Evolutionary conservation across 2,113 vertebrate species (phyloP).

Genomic region (Genyomyrus donnyi): DNA sequence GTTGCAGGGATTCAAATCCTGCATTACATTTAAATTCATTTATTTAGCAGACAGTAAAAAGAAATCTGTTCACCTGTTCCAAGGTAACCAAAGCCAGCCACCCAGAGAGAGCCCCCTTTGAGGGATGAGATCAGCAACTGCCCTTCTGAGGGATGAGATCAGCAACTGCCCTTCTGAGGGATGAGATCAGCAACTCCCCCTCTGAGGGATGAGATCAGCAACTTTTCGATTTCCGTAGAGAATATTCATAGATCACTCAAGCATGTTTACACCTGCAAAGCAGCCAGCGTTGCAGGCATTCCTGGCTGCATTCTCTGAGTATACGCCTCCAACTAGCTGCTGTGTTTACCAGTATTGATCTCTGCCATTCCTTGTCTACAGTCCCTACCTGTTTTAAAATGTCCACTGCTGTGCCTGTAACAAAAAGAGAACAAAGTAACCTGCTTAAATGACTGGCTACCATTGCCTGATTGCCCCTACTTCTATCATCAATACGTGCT

Average conservation of each 20-base stretch:
- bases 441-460: not conserved
- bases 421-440: not conserved
- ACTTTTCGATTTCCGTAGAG: not conserved
- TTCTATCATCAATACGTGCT: not conserved
- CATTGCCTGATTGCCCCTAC: not conserved
- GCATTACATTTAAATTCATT: not conserved
- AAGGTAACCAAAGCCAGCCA: not conserved
- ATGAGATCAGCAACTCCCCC: too few relatives aligned
- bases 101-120: not conserved
- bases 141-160: too few relatives aligned
- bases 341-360: not conserved
- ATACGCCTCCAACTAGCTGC: not conserved
- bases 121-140: not conserved
- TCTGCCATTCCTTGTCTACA: not conserved
- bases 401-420: not conserved
- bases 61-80: not conserved
- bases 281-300: not conserved
- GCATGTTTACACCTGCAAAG: not conserved
- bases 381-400: not conserved
- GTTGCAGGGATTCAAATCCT: not conserved
- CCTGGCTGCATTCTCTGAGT: not conserved
- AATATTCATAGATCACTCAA: not conserved
- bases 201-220: not conserved
- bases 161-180: too few relatives aligned
- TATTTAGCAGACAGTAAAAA: not conserved